Percentiles rank a stretch among this genome's conserved stretches.
phyloP scores from a whole-genome alignment of 2,888 invertebrate species.

The Drosophila mettleri region DNA sequence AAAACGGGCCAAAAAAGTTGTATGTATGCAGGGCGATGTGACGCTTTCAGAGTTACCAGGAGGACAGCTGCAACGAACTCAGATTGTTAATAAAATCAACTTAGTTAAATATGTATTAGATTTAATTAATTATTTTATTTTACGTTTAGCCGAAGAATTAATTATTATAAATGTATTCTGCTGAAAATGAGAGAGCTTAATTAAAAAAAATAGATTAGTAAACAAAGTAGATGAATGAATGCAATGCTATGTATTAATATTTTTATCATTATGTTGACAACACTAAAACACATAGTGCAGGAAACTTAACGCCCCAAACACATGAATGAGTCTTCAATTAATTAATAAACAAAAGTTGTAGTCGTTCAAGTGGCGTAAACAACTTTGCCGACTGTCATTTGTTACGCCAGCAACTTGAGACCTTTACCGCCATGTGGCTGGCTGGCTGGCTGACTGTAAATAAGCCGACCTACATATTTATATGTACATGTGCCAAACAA shows the following conservation, averaged over 20 bases:
- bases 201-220: neutral
- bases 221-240: neutral
- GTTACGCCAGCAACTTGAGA: constrained; percentile 58
- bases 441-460: constrained; percentile 8
- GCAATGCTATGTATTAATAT: neutral
- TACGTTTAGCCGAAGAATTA: neutral
- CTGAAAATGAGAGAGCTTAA: neutral
- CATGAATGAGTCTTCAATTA: constrained; percentile 63
- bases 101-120: constrained; percentile 15
- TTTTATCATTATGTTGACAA: constrained; percentile 9
- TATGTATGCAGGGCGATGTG: constrained; percentile 2
- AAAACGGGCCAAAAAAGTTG: constrained; percentile 1
- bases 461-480: constrained; percentile 18
- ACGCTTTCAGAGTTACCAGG: constrained; percentile 25
- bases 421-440: constrained; percentile 16
- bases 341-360: constrained; percentile 78
- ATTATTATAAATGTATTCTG: neutral
- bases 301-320: neutral
- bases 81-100: constrained; percentile 2
- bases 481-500: constrained; percentile 23
- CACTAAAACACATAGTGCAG: neutral
- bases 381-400: constrained; percentile 69
- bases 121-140: constrained; percentile 11
- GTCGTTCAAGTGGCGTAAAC: constrained; percentile 43
- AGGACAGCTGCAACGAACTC: neutral